Evolutionary conservation across 1,140 invertebrate species (phyloP), one percentile per base, ranked within the genome.

Genomic region (Pantala flavescens): DNA sequence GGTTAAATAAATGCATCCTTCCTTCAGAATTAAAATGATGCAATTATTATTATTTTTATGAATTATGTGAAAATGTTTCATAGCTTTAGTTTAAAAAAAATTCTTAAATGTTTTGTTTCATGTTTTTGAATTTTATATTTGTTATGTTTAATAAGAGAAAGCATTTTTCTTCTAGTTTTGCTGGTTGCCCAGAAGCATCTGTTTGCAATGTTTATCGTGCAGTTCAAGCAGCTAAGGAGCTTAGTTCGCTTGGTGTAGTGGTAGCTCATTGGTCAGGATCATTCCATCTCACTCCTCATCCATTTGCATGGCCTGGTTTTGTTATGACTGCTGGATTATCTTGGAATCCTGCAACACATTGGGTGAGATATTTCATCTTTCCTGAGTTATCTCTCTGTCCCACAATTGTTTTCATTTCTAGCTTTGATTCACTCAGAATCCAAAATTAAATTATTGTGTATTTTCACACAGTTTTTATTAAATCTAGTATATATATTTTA

Each of bases 261-360:
- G 83, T 89, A 5, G 88, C 88, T 74, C 86, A 90, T 77, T 90
- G 89, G 89, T 87, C 88, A 19, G 88, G 88, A 49, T 85, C 84
- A 77, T 88, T 87, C 79, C 87, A 89, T 77, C 81, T 90, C 36
- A 89, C 88, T 7, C 87, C 88, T 28, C 84, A 87, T 76, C 82
- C 86, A 23, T 90, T 90, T 79, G 85, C 86, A 43, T 89, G 88
- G 88, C 86, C 89, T n/a, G 88, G 88, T 0, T 87, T 88, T 78
- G 77, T 90, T 14, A 83, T 89, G 55, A 85, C 84, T n/a, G 86
- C 88, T 75, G 89, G 89, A 49, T 80, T 90, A 23, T 77, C 86
- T 0, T 90, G 89, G 89, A 90, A 90, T 79, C 84, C 86, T 74
- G 80, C 82, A 24, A 85, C 84, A n/a, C 86, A 85, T 77, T 84